Evolutionary conservation across 2,888 invertebrate species (phyloP).

Genomic region (Pherbina coryleti): DNA sequence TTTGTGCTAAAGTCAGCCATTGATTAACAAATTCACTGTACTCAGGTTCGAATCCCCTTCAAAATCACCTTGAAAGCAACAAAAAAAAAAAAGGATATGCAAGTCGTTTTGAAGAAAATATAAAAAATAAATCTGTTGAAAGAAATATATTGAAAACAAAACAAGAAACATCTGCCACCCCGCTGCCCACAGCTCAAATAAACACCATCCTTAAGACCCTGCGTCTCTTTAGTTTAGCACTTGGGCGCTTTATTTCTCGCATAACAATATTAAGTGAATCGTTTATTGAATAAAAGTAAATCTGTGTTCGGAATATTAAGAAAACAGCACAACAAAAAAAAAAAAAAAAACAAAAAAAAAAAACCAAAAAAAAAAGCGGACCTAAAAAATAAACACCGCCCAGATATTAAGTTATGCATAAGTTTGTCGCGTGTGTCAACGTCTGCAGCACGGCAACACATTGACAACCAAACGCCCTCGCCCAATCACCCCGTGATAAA

Average conservation of each 20-base stretch:
- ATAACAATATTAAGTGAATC: constrained; percentile 49
- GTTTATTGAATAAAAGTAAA: constrained; percentile 53
- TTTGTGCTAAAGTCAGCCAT: constrained; percentile 63
- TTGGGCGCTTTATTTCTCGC: constrained; percentile 21
- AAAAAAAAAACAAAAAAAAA: neutral
- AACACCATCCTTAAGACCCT: too few species aligned
- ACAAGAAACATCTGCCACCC: too few species aligned
- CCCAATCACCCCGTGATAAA: neutral
- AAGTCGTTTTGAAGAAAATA: too few species aligned
- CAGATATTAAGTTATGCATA: too few species aligned
- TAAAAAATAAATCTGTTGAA: too few species aligned
- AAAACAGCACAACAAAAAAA: neutral
- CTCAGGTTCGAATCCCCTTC: too few species aligned
- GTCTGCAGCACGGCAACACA: constrained; percentile 4
- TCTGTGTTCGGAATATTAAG: constrained; percentile 51
- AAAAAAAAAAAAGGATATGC: too few species aligned
- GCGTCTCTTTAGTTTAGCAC: too few species aligned
- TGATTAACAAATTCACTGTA: constrained; percentile 57
- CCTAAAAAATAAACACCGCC: neutral
- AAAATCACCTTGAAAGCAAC: too few species aligned
- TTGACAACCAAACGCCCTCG: neutral
- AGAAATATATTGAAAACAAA: too few species aligned
- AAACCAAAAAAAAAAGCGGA: too few species aligned
- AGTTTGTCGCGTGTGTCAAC: neutral
- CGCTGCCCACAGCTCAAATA: too few species aligned